Percentiles rank a stretch among this genome's conserved stretches.
Evolutionary conservation across 1,140 invertebrate species (phyloP).

Genomic region (Aphelinus certus): DNA sequence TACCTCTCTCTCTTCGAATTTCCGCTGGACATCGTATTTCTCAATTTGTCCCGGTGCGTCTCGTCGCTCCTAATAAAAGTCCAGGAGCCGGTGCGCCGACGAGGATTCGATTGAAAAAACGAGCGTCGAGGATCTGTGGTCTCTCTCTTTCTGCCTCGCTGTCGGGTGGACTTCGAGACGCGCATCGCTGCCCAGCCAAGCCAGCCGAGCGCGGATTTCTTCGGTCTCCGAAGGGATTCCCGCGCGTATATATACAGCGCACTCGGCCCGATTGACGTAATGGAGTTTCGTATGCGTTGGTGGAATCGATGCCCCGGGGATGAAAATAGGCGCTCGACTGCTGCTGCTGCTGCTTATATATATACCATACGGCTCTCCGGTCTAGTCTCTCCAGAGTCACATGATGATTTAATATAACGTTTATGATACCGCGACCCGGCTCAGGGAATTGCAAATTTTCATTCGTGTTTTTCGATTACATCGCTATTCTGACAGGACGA

Average conservation of each 20-base stretch:
- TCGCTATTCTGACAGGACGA: no score
- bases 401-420: no score
- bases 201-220: constrained; percentile 10
- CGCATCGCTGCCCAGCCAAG: constrained; percentile 4
- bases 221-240: neutral
- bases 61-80: constrained; percentile 7
- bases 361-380: no score
- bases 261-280: neutral
- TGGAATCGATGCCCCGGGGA: no score
- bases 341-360: no score
- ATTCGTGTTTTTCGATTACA: no score
- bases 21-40: neutral
- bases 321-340: no score
- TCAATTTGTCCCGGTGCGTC: neutral
- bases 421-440: no score
- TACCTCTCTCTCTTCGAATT: neutral
- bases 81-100: neutral
- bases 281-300: neutral
- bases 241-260: no score
- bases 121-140: no score
- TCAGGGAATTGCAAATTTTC: no score
- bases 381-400: no score
- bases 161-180: neutral
- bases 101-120: neutral
- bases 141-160: neutral